A percentile compares a stretch with the other conserved stretches of the same genome.
These are phyloP conservation scores for Trachythela sp. DNA, from an alignment of 64 coral and sea anemone genomes.

Conservation along the genomic window DNA sequence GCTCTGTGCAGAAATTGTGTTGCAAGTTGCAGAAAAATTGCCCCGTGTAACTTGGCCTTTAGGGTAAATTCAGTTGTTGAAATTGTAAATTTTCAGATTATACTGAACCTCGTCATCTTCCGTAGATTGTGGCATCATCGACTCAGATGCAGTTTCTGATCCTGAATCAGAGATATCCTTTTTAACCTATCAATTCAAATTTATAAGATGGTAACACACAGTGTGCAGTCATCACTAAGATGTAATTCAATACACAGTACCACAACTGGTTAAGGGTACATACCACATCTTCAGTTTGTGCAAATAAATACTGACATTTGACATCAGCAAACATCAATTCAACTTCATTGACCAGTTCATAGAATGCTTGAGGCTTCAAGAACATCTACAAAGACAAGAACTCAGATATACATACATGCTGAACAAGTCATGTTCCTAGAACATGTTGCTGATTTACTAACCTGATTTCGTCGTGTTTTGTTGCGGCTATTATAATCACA, in stretches of 20 bases:
- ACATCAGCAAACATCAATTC: conserved; percentile 79
- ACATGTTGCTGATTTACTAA: conserved; percentile 23
- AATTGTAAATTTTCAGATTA: too few relatives aligned
- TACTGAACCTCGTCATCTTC: neutral
- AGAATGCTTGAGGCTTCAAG: conserved; percentile 61
- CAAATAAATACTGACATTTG: conserved; percentile 76
- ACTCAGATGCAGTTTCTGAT: conserved; percentile 95
- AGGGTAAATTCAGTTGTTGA: neutral
- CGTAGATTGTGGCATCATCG: conserved; percentile 46
- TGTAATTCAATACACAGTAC: too few relatives aligned
- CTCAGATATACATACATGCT: too few relatives aligned
- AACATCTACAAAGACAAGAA: conserved; percentile 45
- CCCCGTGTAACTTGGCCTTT: too few relatives aligned
- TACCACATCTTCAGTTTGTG: neutral
- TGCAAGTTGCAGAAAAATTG: too few relatives aligned
- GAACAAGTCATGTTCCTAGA: too few relatives aligned
- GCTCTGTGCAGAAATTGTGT: too few relatives aligned
- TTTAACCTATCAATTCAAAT: neutral
- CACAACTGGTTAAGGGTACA: too few relatives aligned
- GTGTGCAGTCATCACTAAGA: too few relatives aligned
- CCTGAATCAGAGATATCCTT: conserved; percentile 66
- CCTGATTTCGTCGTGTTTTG: conserved; percentile 79
- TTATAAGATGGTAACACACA: neutral
- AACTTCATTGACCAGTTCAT: conserved; percentile 76
- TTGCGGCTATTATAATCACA: conserved; percentile 84